These are phyloP conservation scores for Drosophila asahinai DNA, from an alignment of 1,140 invertebrate species.

Conservation along the genomic window DNA sequence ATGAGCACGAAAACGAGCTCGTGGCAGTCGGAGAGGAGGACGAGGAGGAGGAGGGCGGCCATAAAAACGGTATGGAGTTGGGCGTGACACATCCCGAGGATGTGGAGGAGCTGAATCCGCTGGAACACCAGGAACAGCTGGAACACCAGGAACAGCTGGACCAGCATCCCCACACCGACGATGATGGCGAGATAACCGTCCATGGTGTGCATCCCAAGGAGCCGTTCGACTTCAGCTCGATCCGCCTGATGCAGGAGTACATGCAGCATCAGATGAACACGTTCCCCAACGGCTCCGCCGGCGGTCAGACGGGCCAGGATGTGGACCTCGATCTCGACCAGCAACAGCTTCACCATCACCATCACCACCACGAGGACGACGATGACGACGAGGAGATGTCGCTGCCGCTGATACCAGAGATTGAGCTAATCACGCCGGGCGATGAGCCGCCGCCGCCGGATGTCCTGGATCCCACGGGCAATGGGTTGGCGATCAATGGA, in stretches of 20 bases:
- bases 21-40: neutral
- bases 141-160: neutral
- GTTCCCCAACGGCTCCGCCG: constrained; percentile 60
- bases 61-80: constrained; percentile 15
- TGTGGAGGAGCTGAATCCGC: constrained; percentile 19
- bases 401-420: constrained; percentile 79
- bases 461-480: constrained; percentile 3
- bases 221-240: constrained; percentile 73
- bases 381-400: constrained; percentile 75
- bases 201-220: constrained; percentile 49
- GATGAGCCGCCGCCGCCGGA: constrained; percentile 55
- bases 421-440: constrained; percentile 76
- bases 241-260: constrained; percentile 81
- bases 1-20: constrained; percentile 9
- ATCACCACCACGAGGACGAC: constrained; percentile 26
- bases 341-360: constrained; percentile 12
- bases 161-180: constrained; percentile 14
- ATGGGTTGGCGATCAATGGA: constrained; percentile 26
- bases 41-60: neutral
- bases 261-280: constrained; percentile 83
- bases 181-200: constrained; percentile 65
- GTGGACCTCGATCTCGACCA: constrained; percentile 38
- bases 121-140: neutral
- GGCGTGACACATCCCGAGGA: neutral
- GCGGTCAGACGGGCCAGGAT: constrained; percentile 23